Base-by-base conservation (phyloP, 1,140 invertebrate genomes). In the Aphaenogaster rudis region DNA sequence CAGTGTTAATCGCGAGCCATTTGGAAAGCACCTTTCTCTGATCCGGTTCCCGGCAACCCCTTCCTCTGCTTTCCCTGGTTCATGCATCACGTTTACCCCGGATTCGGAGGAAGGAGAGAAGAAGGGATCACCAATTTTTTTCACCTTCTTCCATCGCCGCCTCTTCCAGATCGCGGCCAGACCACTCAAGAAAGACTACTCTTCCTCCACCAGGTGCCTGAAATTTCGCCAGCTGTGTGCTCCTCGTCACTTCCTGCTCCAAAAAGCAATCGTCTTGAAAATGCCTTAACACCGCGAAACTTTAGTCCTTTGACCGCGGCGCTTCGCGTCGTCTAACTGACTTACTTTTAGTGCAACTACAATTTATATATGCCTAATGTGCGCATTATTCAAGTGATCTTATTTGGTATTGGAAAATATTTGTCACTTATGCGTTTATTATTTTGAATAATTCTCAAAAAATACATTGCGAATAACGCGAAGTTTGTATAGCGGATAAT, bases 21-120 rank as follows among this genome's bases (percentile, higher is more conserved):
- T 92, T 88, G 79, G 90, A 93, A 93, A 93, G 91, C 89, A 92
- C 85, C 91, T 88, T 86, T 91, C 92, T 91, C 80, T 57, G 54
- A 61, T 84, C 78, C 89, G 66, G 87, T 78, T 89, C 67, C 9
- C 36, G 11, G 13, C 72, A 87, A 90, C 88, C 89, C 85, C 61
- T 84, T 87, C 72, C 33, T 36, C 63, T 39, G 71, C 78, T 85
- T 81, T 67, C 64, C 57, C 85, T 13, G 80, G 39, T 84, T 52
- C 57, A 79, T 48, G 15, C 50, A 11, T n/a, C 74, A 3, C 33
- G 33, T 8, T 13, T 36, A 69, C 36, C 63, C 61, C n/a, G 59
- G 33, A 64, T 78, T 61, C 52, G 50, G 15, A n/a, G 63, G n/a
- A 7, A 3, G 15, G 11, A 39, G 45, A 33, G 45, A 11, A 8